Conservation (phyloP, 2,113 vertebrate genomes). For the Amazona guildingii region DNA sequence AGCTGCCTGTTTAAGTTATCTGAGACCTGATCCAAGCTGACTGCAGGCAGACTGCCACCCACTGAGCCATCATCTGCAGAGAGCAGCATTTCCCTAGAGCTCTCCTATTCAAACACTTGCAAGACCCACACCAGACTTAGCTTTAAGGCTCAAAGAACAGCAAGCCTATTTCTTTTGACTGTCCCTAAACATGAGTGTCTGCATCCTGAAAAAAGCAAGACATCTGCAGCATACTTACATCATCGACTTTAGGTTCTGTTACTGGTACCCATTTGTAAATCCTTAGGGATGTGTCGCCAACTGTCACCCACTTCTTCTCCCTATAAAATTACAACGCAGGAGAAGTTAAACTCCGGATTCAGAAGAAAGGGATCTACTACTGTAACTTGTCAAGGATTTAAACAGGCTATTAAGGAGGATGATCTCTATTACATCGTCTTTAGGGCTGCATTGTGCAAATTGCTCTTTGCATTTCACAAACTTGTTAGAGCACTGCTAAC, state of each 20-base stretch:
- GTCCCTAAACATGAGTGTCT: not conserved
- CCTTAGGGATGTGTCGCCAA: slow-evolving; percentile 94
- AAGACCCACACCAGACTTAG: not conserved
- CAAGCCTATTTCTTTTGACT: not conserved
- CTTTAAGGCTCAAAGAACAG: not conserved
- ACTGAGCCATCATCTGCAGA: not conserved
- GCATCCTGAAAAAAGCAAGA: not conserved
- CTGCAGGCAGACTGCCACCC: not conserved
- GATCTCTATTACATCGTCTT: slow-evolving; percentile 40
- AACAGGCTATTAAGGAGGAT: slow-evolving; percentile 56
- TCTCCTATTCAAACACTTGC: not conserved
- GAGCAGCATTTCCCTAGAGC: not conserved
- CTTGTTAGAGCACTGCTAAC: slow-evolving; percentile 38
- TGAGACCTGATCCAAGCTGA: not conserved
- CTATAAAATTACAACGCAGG: slow-evolving; percentile 73
- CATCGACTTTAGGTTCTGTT: slow-evolving; percentile 94
- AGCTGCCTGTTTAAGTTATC: not conserved
- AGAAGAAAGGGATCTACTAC: slow-evolving; percentile 21
- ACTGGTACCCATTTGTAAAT: slow-evolving; percentile 99
- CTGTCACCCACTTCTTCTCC: slow-evolving; percentile 99
- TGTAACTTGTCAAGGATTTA: slow-evolving; percentile 47
- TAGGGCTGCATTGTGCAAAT: slow-evolving; percentile 30
- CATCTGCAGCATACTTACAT: slow-evolving; percentile 82
- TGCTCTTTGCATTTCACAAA: slow-evolving; percentile 37
- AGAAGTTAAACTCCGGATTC: slow-evolving; percentile 16